These are phyloP conservation scores for Drosophila imparisetae DNA, from an alignment of 2,888 invertebrate species.

Conservation along the genomic window DNA sequence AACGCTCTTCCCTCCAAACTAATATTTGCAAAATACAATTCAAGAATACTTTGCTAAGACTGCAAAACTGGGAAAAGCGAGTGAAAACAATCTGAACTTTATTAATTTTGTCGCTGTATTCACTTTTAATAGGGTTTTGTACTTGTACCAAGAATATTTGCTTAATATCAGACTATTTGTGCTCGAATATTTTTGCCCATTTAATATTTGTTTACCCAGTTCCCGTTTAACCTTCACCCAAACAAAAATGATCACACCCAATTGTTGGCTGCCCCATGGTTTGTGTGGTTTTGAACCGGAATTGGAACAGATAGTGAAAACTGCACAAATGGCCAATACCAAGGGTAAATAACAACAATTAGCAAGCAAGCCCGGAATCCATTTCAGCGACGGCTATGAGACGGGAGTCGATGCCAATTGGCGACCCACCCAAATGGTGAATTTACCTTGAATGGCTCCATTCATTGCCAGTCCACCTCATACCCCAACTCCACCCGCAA, in stretches of 20 bases:
- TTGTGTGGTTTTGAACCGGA: conserved; percentile 45
- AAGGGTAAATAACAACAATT: conserved; percentile 49
- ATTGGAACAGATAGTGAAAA: conserved; percentile 37
- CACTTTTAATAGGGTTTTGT: neutral
- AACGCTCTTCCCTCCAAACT: too few species aligned
- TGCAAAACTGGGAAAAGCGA: neutral
- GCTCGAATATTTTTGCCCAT: neutral
- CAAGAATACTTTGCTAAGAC: neutral
- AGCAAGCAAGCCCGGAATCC: conserved; percentile 35
- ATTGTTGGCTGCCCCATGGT: conserved; percentile 8
- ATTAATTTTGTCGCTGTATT: neutral
- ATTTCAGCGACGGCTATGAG: conserved; percentile 2
- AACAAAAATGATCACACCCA: conserved; percentile 2
- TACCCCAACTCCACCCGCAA: neutral
- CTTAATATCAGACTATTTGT: neutral
- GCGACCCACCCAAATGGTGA: conserved; percentile 29
- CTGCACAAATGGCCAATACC: conserved; percentile 55
- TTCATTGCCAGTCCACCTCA: conserved; percentile 1
- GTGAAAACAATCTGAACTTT: neutral
- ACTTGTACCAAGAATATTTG: neutral
- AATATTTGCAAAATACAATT: too few species aligned
- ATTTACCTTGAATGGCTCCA: conserved; percentile 7
- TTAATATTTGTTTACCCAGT: conserved; percentile 34
- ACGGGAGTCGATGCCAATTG: conserved; percentile 13
- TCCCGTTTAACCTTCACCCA: conserved; percentile 45